Base-by-base conservation (phyloP, 2,113 vertebrate species). In the Passer montanus region DNA sequence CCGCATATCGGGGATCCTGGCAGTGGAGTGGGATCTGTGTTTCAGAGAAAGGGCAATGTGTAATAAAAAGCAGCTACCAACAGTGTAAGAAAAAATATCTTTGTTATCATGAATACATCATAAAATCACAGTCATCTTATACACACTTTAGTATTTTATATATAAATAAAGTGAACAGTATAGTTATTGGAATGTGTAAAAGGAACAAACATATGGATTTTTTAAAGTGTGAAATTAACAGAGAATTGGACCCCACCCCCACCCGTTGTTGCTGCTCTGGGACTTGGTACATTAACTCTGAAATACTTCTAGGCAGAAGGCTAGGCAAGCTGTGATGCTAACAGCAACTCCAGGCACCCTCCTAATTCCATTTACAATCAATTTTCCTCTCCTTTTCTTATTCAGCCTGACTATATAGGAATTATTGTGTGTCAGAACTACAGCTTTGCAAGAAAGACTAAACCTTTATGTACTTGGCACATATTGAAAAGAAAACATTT, bases 11-110 rank as follows among this genome's bases (percentile, higher is more conserved):
- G 20, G 13, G 30, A 46, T 55, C 8, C 21, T 15, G 33, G 50
- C 30, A 15, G 22, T 44, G 31, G 22, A 37, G 35, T 8, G 2
- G 17, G 31, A 73, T 43, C 31, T 50, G 21, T 64, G 9, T 43
- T 55, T 50, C n/a, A 53, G 66, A 17, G 44, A 13, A 72, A n/a
- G 28, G 18, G 26, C 9, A 11, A 27, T 17, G 23, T 43, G 21
- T 72, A 72, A 98, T 50, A 97, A 96, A 96, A 95, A 94, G 53
- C 90, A 94, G 62, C 81, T 55, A 91, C 64, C 80, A 94, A 35
- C 58, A 79, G 53, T 0, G 1, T 98, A 98, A 95, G 96, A 98
- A 98, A 98, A 98, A 98, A 98, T 98, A 98, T 94, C 95, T 97
- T 98, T 98, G 95, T 98, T 98, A 96, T 98, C 97, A 97, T 31